Evolutionary conservation across 2,113 vertebrate genomes (phyloP).

Genomic region (Burhinus oedicnemus): DNA sequence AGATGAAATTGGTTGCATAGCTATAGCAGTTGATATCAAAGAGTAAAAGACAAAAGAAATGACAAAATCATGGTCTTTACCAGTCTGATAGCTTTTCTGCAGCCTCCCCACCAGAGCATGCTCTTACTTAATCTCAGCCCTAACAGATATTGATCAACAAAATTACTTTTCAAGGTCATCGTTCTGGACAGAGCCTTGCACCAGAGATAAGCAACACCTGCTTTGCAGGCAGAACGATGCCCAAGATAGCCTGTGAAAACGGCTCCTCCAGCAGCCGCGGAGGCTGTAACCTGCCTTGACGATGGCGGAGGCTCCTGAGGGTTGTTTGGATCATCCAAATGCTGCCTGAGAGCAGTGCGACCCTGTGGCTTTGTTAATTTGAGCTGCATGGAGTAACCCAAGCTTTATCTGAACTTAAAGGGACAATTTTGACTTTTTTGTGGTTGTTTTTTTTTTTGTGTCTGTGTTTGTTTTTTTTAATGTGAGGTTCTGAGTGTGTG

Average conservation of each 20-base stretch:
- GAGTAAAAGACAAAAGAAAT: background rate
- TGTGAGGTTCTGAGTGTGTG: background rate
- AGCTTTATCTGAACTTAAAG: background rate
- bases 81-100: background rate
- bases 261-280: accelerated
- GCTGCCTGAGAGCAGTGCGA: background rate
- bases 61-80: background rate
- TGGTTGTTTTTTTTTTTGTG: background rate
- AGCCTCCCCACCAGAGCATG: background rate
- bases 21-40: background rate
- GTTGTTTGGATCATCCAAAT: accelerated
- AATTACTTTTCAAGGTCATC: slow-evolving; percentile 71
- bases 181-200: background rate
- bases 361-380: background rate
- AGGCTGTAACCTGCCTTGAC: background rate
- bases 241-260: too few species aligned
- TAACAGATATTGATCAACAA: slow-evolving; percentile 64
- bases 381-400: background rate
- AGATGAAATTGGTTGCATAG: background rate
- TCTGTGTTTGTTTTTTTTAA: background rate
- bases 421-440: accelerated
- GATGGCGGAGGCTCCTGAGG: background rate
- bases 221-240: accelerated
- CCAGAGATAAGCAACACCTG: slow-evolving; percentile 10
- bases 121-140: slow-evolving; percentile 12